Base-by-base conservation (phyloP, 2,888 invertebrate species). In the Gisinianus flammeolus region DNA sequence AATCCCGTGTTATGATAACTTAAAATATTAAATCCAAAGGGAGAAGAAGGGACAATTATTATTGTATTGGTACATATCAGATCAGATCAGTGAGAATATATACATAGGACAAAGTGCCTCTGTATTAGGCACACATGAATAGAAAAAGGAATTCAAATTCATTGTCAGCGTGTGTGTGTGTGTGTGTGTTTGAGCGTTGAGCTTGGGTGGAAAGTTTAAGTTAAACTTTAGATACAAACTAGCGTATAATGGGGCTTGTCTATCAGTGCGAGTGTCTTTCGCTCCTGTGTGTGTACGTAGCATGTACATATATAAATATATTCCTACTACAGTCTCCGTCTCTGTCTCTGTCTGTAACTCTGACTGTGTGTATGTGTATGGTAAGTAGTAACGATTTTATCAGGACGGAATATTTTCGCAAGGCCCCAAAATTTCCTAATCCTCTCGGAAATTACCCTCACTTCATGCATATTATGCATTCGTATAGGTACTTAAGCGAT, bases 351-450 rank as follows among this genome's bases (percentile, higher is more conserved):
- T 6, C n/a, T 58, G 24, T 58, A 58, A n/a, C 4, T 58, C 6
- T 58, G 5, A 22, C 58, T 10, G 58, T 58, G 22, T 3, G 22
- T n/a, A 2, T 58, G 1, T 22, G 58, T 26, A 58, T 2, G 22
- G 2, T 58, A 22, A n/a, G 22, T 8, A 68, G 24, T 19, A 33
- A 31, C 28, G 72, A 72, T 72, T 56, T 72, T 72, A 72, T 72
- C 72, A 56, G 22, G 56, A 56, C 26, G 8, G 72, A 72, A 72
- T 72, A 72, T 72, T 72, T 72, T 72, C 54, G 31, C 58, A 56
- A 72, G 70, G 54, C 52, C 31, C 35, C 24, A 26, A 72, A 72
- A 72, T 72, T 72, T 72, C 72, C 72, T 72, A 72, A 72, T 72
- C 72, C 58, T 72, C 72, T 58, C 58, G 28, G 31, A 72, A 72